Evolutionary conservation across 2,113 vertebrate genomes (phyloP).

Genomic region (Penelope pileata): DNA sequence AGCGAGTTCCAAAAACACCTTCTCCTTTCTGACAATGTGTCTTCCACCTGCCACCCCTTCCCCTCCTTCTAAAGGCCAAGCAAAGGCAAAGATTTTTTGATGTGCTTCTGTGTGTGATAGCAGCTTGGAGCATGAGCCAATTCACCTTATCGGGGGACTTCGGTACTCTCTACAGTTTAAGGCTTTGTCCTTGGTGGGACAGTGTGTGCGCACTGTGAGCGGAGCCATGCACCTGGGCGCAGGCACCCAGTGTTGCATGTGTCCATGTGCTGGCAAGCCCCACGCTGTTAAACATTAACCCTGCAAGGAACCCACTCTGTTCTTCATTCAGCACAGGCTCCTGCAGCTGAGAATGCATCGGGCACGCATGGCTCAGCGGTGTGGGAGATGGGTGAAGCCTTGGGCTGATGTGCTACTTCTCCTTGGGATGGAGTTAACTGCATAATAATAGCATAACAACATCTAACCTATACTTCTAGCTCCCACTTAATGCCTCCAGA

Average conservation of each 20-base stretch:
- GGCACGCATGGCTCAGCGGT: background rate
- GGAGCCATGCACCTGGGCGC: background rate
- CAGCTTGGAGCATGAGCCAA: background rate
- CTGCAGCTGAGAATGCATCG: background rate
- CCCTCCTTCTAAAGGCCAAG: conserved; percentile 23
- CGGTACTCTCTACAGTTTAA: background rate
- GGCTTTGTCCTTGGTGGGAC: accelerated
- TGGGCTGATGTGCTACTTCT: background rate
- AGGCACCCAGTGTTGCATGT: accelerated
- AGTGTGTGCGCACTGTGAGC: background rate
- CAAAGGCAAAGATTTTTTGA: background rate
- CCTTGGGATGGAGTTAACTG: background rate
- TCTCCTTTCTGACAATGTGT: background rate
- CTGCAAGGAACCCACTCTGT: background rate
- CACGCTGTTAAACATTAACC: conserved; percentile 40
- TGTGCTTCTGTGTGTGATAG: background rate
- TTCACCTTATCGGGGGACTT: background rate
- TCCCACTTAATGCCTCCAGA: background rate
- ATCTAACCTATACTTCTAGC: background rate
- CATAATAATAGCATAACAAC: background rate
- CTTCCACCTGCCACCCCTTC: background rate
- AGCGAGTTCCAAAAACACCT: background rate
- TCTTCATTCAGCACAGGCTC: background rate
- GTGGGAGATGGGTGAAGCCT: background rate
- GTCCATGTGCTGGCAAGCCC: background rate